Conservation (phyloP, 2,888 invertebrate genomes). For the Sisyra nigra region DNA sequence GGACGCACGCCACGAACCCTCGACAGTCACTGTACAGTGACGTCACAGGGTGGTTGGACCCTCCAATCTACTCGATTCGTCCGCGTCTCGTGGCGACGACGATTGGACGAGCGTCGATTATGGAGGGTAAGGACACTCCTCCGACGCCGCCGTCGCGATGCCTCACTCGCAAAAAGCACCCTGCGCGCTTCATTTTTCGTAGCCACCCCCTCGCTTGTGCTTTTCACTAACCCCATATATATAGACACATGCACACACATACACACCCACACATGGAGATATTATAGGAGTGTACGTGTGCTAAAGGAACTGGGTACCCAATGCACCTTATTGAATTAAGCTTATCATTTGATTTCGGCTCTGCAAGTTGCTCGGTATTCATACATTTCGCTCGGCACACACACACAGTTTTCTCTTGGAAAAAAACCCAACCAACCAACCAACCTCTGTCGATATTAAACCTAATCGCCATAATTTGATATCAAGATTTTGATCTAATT, state of each 20-base stretch:
- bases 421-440: conserved; percentile 16
- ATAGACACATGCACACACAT: neutral
- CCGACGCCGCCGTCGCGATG: conserved; percentile 11
- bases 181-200: conserved; percentile 17
- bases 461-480: conserved; percentile 32
- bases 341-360: conserved; percentile 53
- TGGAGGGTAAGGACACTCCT: conserved; percentile 12
- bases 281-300: no score
- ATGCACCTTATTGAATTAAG: conserved; percentile 58
- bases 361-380: conserved; percentile 10
- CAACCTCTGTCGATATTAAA: conserved; percentile 26
- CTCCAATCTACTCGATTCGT: conserved; percentile 14
- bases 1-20: no score
- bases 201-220: conserved; percentile 23
- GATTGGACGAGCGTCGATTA: conserved; percentile 13
- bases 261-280: neutral
- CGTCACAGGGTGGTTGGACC: conserved; percentile 19
- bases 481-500: conserved; percentile 27
- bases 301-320: conserved; percentile 2
- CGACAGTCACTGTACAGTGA: conserved; percentile 17
- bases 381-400: conserved; percentile 1
- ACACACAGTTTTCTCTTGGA: neutral
- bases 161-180: conserved; percentile 10
- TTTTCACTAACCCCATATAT: no score
- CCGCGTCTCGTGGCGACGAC: conserved; percentile 16